Percentiles rank a stretch among this genome's conserved stretches.
Evolutionary conservation across 1,140 invertebrate species (phyloP).

Genomic region (Sweltsa coloradensis): DNA sequence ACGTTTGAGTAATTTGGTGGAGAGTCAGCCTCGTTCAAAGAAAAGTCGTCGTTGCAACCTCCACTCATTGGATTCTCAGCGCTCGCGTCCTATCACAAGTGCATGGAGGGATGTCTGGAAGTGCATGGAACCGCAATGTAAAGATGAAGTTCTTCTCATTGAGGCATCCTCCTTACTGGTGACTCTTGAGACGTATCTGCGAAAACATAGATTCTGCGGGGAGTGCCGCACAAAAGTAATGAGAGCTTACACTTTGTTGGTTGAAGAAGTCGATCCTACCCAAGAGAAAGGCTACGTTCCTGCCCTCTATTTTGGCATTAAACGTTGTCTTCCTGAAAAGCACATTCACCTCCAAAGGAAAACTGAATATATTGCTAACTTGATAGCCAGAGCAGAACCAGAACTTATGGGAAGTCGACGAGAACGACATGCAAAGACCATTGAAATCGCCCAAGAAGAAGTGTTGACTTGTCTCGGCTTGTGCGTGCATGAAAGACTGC

Average conservation of each 20-base stretch:
- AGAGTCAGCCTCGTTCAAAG: conserved; percentile 71
- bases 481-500: conserved; percentile 78
- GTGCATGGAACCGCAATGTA: conserved; percentile 68
- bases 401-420: conserved; percentile 67
- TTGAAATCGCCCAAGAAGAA: conserved; percentile 92
- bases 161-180: conserved; percentile 67
- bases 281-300: conserved; percentile 84
- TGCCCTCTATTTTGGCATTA: conserved; percentile 72
- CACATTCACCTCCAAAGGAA: conserved; percentile 78
- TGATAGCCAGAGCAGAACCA: conserved; percentile 83
- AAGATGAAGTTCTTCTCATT: conserved; percentile 74
- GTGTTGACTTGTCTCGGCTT: conserved; percentile 86
- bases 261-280: conserved; percentile 66
- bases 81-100: conserved; percentile 48
- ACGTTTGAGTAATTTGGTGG: conserved; percentile 60
- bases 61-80: conserved; percentile 77
- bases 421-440: conserved; percentile 85
- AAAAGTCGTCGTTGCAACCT: conserved; percentile 76
- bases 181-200: conserved; percentile 77
- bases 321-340: conserved; percentile 68
- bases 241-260: conserved; percentile 72
- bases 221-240: conserved; percentile 86
- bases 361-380: conserved; percentile 72
- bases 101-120: conserved; percentile 79
- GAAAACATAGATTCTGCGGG: conserved; percentile 84